Conservation (phyloP, 2,888 invertebrate genomes). For the Eurytoma adleriae region DNA sequence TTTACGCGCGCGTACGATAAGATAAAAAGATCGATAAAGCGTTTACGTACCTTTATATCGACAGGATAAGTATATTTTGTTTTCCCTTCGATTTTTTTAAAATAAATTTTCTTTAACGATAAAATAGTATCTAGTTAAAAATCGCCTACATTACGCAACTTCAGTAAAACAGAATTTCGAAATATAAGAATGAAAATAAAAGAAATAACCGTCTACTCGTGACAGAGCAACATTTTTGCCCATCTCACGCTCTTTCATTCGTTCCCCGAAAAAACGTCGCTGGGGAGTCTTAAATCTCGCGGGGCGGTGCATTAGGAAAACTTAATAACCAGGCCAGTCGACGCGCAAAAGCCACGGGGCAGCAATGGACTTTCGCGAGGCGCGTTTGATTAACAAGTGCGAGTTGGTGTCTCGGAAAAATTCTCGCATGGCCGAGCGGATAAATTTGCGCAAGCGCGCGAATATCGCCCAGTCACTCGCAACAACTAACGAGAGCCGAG, state of each 20-base stretch:
- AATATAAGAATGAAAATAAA: no score
- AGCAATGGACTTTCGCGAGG: not conserved
- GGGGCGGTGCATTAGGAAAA: not conserved
- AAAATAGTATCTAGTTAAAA: no score
- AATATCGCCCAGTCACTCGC: constrained; percentile 19
- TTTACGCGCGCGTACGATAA: not conserved
- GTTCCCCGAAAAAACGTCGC: no score
- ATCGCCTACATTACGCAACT: no score
- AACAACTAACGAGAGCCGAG: not conserved
- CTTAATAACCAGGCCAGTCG: not conserved
- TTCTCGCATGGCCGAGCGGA: not conserved
- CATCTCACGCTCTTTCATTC: no score
- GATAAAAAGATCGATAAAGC: not conserved
- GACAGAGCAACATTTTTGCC: no score
- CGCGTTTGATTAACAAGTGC: not conserved
- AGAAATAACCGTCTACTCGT: no score
- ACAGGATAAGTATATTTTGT: not conserved
- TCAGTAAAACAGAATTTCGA: no score
- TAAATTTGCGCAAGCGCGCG: not conserved
- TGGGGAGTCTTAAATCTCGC: no score
- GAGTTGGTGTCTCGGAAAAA: not conserved
- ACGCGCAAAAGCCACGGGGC: not conserved
- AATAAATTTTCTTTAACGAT: no score
- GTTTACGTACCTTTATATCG: not conserved
- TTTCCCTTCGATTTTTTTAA: not conserved